Conservation (phyloP, 2,888 invertebrate species). For the Metellina segmentata region DNA sequence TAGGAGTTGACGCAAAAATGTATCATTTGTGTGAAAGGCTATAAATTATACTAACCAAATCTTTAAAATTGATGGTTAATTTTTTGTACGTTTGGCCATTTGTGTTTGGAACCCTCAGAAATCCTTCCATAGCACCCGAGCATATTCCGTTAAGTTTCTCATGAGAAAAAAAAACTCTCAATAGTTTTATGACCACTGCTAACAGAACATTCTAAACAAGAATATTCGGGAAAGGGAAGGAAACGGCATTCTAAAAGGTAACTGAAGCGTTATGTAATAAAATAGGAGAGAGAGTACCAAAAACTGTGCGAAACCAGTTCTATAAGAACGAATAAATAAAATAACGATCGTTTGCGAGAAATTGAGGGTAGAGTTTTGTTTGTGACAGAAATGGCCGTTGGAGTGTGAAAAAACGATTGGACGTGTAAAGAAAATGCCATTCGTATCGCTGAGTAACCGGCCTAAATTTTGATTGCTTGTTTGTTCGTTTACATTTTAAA, state of each 20-base stretch:
- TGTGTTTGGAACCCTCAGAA: background rate
- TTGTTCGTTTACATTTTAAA: background rate
- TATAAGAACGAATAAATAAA: conserved; percentile 22
- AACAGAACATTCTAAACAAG: background rate
- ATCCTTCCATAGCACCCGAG: background rate
- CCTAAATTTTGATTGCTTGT: conserved; percentile 17
- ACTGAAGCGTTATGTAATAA: conserved; percentile 35
- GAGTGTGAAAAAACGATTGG: conserved; percentile 12
- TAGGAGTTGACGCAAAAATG: no score
- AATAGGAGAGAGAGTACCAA: background rate
- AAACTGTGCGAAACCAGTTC: conserved; percentile 10
- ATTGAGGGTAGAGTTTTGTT: conserved; percentile 32
- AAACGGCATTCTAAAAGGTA: conserved; percentile 20
- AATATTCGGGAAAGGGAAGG: background rate
- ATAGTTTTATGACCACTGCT: background rate
- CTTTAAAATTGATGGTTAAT: background rate
- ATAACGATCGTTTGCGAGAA: background rate
- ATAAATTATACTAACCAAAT: no score
- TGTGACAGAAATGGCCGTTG: conserved; percentile 36
- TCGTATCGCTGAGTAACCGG: background rate
- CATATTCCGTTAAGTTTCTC: conserved; percentile 21
- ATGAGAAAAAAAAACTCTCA: conserved; percentile 8
- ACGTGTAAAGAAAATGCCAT: conserved; percentile 17
- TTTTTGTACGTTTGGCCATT: background rate
- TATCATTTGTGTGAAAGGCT: no score